These are phyloP conservation scores for Catagonus wagneri DNA, from an alignment of 2,113 vertebrate species.

Conservation along the genomic window DNA sequence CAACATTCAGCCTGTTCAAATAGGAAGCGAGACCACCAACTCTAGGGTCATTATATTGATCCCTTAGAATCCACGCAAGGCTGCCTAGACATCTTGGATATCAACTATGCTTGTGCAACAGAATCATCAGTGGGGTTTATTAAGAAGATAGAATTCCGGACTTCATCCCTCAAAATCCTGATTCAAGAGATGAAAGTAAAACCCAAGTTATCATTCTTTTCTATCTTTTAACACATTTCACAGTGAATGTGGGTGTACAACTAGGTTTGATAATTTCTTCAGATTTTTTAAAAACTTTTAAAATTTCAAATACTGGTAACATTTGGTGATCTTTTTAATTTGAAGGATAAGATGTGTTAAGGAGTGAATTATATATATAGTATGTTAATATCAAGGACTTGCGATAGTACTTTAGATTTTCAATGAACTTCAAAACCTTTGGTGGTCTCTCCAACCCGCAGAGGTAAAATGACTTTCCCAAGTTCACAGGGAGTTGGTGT, in stretches of 20 bases:
- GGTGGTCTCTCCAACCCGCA: neutral
- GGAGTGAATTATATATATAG: neutral
- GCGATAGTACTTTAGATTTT: neutral
- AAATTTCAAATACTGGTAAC: neutral
- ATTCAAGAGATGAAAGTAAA: neutral
- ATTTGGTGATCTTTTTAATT: neutral
- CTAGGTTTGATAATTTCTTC: neutral
- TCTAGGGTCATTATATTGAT: neutral
- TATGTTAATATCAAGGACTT: neutral
- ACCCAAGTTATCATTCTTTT: neutral
- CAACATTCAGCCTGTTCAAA: neutral
- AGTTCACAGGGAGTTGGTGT: neutral
- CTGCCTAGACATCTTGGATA: neutral
- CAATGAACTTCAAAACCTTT: neutral
- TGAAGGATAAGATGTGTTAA: neutral
- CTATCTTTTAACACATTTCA: neutral
- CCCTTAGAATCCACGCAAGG: fast-evolving
- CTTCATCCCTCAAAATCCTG: neutral
- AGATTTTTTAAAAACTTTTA: neutral
- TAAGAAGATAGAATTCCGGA: neutral
- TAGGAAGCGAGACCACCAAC: neutral
- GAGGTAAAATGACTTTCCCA: neutral
- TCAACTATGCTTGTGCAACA: neutral
- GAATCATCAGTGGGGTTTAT: neutral
- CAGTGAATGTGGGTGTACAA: neutral